phyloP scores from a whole-genome alignment of 2,888 invertebrate genomes.

The Lithophane socia region DNA sequence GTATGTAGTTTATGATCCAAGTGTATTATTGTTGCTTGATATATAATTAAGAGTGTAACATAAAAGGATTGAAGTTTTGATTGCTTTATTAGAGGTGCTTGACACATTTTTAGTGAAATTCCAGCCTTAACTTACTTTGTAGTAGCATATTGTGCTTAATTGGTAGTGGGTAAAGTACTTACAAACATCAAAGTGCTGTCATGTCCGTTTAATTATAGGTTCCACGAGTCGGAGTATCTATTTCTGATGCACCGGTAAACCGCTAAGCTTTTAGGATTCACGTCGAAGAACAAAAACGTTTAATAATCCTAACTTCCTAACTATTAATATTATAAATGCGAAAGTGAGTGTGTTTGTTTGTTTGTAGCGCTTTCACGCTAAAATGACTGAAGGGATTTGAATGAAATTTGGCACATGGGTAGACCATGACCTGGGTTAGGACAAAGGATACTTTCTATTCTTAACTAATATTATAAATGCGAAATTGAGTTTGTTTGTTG shows the following conservation, averaged over 20 bases:
- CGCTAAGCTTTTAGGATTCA: background rate
- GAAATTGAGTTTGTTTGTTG: too few relatives aligned
- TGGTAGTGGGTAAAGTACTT: background rate
- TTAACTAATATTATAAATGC: too few relatives aligned
- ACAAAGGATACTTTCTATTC: too few relatives aligned
- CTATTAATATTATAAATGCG: too few relatives aligned
- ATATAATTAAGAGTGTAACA: background rate
- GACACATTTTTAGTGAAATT: background rate
- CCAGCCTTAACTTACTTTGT: background rate
- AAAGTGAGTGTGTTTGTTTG: too few relatives aligned
- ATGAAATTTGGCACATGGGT: too few relatives aligned
- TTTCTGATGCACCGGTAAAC: background rate
- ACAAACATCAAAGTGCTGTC: background rate
- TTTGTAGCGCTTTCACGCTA: too few relatives aligned
- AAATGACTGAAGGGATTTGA: too few relatives aligned
- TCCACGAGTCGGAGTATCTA: background rate
- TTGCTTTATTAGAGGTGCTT: background rate
- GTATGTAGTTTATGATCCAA: background rate
- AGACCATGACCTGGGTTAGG: too few relatives aligned
- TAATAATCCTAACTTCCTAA: too few relatives aligned
- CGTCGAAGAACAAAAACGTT: background rate
- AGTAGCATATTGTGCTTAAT: background rate
- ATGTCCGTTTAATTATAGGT: background rate
- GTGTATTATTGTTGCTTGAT: constrained; percentile 1
- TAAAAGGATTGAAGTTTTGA: background rate